Evolutionary conservation across 2,797 vertebrate species (phyloP).

Genomic region (Neosilurus mollespiculum): DNA sequence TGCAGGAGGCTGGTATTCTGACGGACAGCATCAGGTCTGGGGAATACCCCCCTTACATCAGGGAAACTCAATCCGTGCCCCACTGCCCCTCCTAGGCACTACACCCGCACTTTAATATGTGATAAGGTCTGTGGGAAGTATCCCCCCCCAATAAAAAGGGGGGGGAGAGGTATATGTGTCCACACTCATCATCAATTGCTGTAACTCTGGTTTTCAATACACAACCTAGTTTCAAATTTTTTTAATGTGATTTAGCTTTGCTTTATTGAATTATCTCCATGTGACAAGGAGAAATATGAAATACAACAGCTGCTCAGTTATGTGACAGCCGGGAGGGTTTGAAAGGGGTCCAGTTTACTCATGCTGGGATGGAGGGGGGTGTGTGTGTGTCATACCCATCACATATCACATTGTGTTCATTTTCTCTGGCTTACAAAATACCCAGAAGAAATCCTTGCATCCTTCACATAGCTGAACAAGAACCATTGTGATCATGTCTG

Average conservation of each 20-base stretch:
- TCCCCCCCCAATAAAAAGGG: no score
- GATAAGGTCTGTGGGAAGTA: background rate
- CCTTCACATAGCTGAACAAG: background rate
- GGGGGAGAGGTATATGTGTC: background rate
- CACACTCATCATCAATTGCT: background rate
- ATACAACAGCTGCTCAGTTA: constrained; percentile 34
- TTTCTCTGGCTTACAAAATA: background rate
- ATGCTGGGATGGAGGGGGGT: constrained; percentile 13
- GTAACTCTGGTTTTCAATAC: background rate
- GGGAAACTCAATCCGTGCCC: constrained; percentile 62
- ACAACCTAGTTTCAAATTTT: background rate
- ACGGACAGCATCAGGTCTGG: constrained; percentile 50
- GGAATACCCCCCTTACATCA: constrained; percentile 58
- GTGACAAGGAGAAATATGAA: constrained; percentile 33
- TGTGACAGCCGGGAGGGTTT: constrained; percentile 23
- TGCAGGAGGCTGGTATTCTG: background rate
- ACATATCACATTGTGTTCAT: background rate
- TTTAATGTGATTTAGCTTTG: background rate
- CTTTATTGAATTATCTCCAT: constrained; percentile 4
- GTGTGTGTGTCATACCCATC: background rate
- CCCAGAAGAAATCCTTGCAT: background rate
- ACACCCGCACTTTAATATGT: background rate
- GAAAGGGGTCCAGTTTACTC: constrained; percentile 43
- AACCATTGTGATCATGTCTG: background rate
- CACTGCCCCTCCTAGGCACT: constrained; percentile 43